Conservation (phyloP, 2,888 invertebrate genomes). For the Yponomeuta malinellus region DNA sequence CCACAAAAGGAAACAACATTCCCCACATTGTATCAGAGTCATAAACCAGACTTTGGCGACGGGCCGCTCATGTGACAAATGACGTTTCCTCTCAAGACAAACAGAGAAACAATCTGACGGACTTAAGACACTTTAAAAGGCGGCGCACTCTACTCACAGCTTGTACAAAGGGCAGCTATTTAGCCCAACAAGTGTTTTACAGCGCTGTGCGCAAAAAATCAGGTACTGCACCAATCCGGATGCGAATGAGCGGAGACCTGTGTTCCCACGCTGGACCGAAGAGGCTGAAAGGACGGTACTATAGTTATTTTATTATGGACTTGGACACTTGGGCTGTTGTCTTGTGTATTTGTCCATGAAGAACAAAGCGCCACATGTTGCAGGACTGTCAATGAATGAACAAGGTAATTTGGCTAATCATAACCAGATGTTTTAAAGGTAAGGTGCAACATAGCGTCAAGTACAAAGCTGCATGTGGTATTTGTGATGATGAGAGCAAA, state of each 20-base stretch:
- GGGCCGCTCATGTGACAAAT: constrained; percentile 23
- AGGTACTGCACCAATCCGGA: constrained; percentile 54
- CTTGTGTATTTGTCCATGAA: constrained; percentile 27
- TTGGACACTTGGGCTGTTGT: constrained; percentile 42
- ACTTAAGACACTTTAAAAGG: constrained; percentile 27
- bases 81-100: constrained; percentile 31
- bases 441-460: constrained; percentile 17
- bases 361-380: constrained; percentile 63
- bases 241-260: constrained; percentile 50
- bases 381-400: constrained; percentile 25
- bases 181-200: constrained; percentile 62
- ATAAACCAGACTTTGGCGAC: constrained; percentile 11
- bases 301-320: constrained; percentile 21
- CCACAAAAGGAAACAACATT: neutral
- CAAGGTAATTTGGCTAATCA: constrained; percentile 38
- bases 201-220: constrained; percentile 46
- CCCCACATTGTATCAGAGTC: constrained; percentile 2
- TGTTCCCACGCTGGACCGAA: constrained; percentile 58
- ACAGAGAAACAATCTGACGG: constrained; percentile 9
- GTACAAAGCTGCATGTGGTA: constrained; percentile 11
- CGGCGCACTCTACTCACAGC: constrained; percentile 41
- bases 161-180: constrained; percentile 52
- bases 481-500: neutral
- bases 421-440: constrained; percentile 42
- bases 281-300: constrained; percentile 17